A percentile compares a stretch with the other conserved stretches of the same genome.
phyloP scores from a whole-genome alignment of 2,888 invertebrate genomes.

The Lasioglossum villosulum region DNA sequence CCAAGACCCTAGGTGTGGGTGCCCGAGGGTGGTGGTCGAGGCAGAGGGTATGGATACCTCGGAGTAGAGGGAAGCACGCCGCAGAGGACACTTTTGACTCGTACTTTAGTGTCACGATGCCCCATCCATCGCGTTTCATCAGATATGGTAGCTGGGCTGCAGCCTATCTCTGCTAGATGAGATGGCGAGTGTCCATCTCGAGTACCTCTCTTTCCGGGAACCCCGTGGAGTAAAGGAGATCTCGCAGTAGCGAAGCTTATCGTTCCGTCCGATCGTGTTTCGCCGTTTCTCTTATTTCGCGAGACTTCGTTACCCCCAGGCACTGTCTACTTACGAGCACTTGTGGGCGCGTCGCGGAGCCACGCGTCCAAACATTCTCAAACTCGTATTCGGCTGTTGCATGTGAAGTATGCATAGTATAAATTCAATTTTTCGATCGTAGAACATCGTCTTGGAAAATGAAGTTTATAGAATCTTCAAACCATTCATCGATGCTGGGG shows the following conservation, averaged over 20 bases:
- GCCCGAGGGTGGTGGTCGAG: slow-evolving; percentile 47
- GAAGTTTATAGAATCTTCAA: too few species aligned
- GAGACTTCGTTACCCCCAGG: slow-evolving; percentile 71
- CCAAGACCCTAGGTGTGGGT: slow-evolving; percentile 41
- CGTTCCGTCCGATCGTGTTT: slow-evolving; percentile 77
- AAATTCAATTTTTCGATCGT: too few species aligned
- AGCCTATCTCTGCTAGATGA: slow-evolving; percentile 78
- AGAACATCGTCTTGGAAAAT: too few species aligned
- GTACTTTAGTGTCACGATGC: slow-evolving; percentile 74
- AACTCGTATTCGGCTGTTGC: background rate
- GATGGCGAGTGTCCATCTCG: slow-evolving; percentile 76
- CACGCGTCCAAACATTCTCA: slow-evolving; percentile 1
- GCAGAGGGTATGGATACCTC: slow-evolving; percentile 30
- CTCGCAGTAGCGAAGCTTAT: slow-evolving; percentile 77
- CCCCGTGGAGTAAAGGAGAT: slow-evolving; percentile 73
- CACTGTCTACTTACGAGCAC: slow-evolving; percentile 61
- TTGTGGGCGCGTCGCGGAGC: slow-evolving; percentile 42
- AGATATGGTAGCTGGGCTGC: slow-evolving; percentile 76
- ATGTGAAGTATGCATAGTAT: too few species aligned
- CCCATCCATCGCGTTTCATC: slow-evolving; percentile 77
- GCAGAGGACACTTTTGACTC: slow-evolving; percentile 75
- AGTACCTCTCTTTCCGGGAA: slow-evolving; percentile 78
- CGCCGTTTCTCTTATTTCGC: slow-evolving; percentile 74
- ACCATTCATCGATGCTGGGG: too few species aligned
- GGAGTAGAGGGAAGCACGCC: slow-evolving; percentile 47